A percentile compares a stretch with the other conserved stretches of the same genome.
phyloP scores from a whole-genome alignment of 1,140 invertebrate genomes.

The Aphelenchoides besseyi region DNA sequence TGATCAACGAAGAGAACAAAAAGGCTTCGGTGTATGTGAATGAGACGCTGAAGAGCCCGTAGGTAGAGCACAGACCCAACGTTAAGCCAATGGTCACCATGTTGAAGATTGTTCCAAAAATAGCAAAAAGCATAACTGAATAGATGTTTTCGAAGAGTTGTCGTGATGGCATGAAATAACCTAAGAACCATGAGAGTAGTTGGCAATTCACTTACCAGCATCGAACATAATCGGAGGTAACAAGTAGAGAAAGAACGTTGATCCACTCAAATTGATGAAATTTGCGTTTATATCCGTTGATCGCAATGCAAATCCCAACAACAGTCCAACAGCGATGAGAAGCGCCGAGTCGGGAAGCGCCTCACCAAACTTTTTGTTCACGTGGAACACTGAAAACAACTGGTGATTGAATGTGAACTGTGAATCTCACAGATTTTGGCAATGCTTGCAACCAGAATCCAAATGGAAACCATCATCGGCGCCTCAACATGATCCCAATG shows the following conservation, averaged over 20 bases:
- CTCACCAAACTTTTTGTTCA: slow-evolving; percentile 55
- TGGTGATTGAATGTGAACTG: neutral
- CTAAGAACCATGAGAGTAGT: slow-evolving; percentile 66
- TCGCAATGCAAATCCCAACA: slow-evolving; percentile 45
- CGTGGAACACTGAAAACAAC: slow-evolving; percentile 53
- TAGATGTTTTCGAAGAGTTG: slow-evolving; percentile 91
- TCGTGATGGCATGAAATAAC: slow-evolving; percentile 96
- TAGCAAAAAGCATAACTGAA: slow-evolving; percentile 89
- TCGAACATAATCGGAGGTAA: slow-evolving; percentile 65
- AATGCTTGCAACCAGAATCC: slow-evolving; percentile 54
- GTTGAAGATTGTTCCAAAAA: slow-evolving; percentile 70
- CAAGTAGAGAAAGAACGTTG: slow-evolving; percentile 58
- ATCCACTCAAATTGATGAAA: slow-evolving; percentile 44
- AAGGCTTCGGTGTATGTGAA: slow-evolving; percentile 74
- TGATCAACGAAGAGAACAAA: slow-evolving; percentile 88
- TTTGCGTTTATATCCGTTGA: slow-evolving; percentile 38
- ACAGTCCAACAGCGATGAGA: slow-evolving; percentile 57
- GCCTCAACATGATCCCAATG: slow-evolving; percentile 47
- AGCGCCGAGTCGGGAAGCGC: slow-evolving; percentile 55
- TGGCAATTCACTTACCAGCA: slow-evolving; percentile 45
- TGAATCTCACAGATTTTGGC: slow-evolving; percentile 55
- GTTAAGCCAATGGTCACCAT: slow-evolving; percentile 53
- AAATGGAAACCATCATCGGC: slow-evolving; percentile 47
- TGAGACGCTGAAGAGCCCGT: slow-evolving; percentile 43
- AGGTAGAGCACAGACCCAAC: slow-evolving; percentile 33